Evolutionary conservation across 2,888 invertebrate genomes (phyloP).

Genomic region (Amiota minor): DNA sequence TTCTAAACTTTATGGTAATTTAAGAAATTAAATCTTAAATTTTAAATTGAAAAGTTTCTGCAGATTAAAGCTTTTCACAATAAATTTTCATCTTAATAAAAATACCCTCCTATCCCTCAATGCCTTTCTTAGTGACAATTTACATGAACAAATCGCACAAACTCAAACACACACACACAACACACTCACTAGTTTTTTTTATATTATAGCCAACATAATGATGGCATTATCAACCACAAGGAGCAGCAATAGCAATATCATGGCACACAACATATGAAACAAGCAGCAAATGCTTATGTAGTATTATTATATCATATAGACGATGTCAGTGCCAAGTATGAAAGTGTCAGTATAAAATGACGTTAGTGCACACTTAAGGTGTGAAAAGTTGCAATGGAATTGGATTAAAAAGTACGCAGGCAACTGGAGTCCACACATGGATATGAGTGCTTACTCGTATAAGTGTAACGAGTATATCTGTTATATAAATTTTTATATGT

Average conservation of each 20-base stretch:
- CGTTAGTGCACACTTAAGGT: constrained; percentile 23
- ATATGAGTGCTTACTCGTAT: background rate
- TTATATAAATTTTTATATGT: too few species aligned
- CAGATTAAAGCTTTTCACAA: background rate
- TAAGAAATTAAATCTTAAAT: too few species aligned
- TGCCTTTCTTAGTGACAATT: background rate
- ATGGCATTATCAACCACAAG: background rate
- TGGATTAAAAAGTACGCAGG: constrained; percentile 13
- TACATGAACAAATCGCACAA: background rate
- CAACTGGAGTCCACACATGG: background rate
- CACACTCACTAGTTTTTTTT: too few species aligned
- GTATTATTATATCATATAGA: too few species aligned
- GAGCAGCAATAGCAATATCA: background rate
- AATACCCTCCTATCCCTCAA: too few species aligned
- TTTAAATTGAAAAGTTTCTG: background rate
- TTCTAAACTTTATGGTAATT: background rate
- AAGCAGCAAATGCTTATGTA: too few species aligned
- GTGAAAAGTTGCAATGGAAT: constrained; percentile 28
- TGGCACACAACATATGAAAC: background rate
- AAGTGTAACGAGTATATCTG: background rate
- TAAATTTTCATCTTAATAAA: background rate
- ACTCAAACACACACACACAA: too few species aligned
- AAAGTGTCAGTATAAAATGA: background rate
- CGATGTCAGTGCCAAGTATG: background rate
- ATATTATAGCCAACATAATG: constrained; percentile 4